Evolutionary conservation across 2,797 vertebrate species (phyloP).

Genomic region (Sylvilagus floridanus): DNA sequence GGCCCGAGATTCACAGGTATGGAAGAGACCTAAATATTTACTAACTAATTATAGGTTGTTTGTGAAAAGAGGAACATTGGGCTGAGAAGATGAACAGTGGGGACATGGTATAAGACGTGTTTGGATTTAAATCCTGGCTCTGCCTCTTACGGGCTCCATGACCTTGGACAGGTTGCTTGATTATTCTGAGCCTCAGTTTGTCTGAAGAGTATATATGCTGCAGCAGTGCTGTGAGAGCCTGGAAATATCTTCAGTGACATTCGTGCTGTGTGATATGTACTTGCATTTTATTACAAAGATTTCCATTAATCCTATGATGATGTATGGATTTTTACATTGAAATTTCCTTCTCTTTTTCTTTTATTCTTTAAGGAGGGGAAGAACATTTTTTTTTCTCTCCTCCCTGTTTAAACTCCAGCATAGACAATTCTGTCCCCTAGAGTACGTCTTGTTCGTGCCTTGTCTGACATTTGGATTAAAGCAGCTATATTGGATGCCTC

Average conservation of each 20-base stretch:
- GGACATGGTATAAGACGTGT: background rate
- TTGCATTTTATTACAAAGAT: background rate
- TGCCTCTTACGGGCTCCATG: background rate
- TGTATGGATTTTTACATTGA: background rate
- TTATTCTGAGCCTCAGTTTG: background rate
- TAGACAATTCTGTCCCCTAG: background rate
- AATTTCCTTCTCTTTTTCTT: constrained; percentile 33
- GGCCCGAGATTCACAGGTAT: background rate
- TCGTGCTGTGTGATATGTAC: background rate
- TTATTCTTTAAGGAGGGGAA: background rate
- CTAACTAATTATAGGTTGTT: background rate
- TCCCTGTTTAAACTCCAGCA: background rate
- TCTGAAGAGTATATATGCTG: background rate
- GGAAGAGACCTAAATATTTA: background rate
- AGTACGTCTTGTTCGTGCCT: background rate
- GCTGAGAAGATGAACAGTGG: background rate
- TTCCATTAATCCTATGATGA: background rate
- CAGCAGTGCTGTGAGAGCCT: background rate
- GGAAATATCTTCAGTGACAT: background rate
- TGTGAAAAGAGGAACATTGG: background rate
- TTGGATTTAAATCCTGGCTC: background rate
- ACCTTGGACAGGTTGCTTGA: background rate
- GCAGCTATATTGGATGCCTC: background rate
- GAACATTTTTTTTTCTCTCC: background rate
- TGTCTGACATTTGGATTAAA: constrained; percentile 10